Base-by-base conservation (phyloP, 2,888 invertebrate species). In the Tetropium fuscum region DNA sequence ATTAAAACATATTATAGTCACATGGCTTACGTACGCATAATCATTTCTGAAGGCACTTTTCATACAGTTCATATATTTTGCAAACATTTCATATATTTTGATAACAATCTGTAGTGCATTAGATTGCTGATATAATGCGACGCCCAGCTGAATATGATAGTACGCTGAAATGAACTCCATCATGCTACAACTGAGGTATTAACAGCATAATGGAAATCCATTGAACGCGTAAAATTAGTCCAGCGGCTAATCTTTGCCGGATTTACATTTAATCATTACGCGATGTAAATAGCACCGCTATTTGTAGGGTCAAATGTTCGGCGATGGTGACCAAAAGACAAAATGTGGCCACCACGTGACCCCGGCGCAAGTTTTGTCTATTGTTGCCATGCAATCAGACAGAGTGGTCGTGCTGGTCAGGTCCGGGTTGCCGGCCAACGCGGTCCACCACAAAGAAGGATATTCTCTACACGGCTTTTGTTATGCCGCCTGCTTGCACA, bases 401-500 rank as follows among this genome's bases (percentile, higher is more conserved):
- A 73, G 73, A 75, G 76, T 75, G 76, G 70, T n/a, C n/a, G n/a
- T n/a, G n/a, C n/a, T 68, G 73, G 71, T 67, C 69, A 70, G 69
- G 65, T 61, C 63, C 62, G 59, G 66, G 64, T 63, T 51, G 48
- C 38, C 20, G 58, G 55, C 45, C 53, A 57, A 36, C 43, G 45
- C 51, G 68, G 64, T 65, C 48, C 59, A 58, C 69, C 69, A 64
- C 67, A 69, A 68, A 67, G 68, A 62, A 63, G 68, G 59, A 60
- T 64, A 55, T 62, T 64, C 64, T 36, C 38, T 34, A 27, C 40
- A 25, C n/a, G 36, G 55, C 54, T 45, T 53, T 58, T 60, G 58
- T 48, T 36, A 15, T 18, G 25, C 25, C 40, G 51, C 27, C 16
- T 51, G 16, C 25, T 40, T 38, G 51, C 43, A 53, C 43, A 53